Evolutionary conservation across 2,888 invertebrate genomes (phyloP).

Genomic region (Ophioninae sp.): DNA sequence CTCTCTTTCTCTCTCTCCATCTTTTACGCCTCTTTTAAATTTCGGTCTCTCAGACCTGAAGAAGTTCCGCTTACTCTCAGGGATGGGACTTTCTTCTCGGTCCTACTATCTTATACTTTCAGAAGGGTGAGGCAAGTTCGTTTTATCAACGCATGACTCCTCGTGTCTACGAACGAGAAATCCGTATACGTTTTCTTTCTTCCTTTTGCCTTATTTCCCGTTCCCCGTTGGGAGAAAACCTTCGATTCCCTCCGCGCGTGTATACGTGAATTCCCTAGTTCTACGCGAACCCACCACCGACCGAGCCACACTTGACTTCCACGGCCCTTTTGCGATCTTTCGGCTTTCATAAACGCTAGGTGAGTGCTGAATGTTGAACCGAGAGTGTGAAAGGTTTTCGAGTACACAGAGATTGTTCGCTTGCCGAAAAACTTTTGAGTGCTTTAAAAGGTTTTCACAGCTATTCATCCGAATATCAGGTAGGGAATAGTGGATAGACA

Average conservation of each 20-base stretch:
- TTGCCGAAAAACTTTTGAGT: background rate
- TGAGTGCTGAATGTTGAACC: constrained; percentile 6
- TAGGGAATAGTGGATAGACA: background rate
- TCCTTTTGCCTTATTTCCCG: constrained; percentile 28
- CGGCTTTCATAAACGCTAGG: constrained; percentile 1
- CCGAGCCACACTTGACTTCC: constrained; percentile 5
- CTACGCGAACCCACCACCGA: background rate
- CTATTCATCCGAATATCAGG: background rate
- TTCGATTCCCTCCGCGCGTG: constrained; percentile 14
- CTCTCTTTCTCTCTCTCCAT: background rate
- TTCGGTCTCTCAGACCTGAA: background rate
- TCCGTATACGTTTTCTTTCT: constrained; percentile 18
- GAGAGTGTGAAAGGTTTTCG: constrained; percentile 6
- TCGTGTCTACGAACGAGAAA: constrained; percentile 11
- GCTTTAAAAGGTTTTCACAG: background rate
- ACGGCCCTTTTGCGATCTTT: constrained; percentile 25
- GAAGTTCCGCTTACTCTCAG: constrained; percentile 28
- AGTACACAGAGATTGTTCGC: background rate
- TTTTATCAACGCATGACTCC: constrained; percentile 1
- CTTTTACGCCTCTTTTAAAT: constrained; percentile 21
- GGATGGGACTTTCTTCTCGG: background rate
- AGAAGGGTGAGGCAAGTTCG: background rate
- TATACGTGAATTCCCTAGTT: constrained; percentile 4
- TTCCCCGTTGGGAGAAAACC: constrained; percentile 27
- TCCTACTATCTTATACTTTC: background rate